Conservation (phyloP, 2,888 invertebrate genomes). For the Abrostola tripartita region DNA sequence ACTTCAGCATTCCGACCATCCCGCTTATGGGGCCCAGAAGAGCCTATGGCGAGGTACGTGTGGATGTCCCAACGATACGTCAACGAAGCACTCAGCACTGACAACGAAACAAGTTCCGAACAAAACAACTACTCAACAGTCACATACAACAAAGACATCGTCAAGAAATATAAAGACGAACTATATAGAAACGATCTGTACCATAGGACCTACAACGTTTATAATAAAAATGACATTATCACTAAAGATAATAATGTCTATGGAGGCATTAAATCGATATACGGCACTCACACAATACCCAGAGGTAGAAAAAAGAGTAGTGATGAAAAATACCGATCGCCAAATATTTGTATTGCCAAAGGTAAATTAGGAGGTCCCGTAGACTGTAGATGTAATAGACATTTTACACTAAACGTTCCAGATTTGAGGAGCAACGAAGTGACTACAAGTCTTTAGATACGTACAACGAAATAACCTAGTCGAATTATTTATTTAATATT, state of each 20-base stretch:
- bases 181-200: slow-evolving; percentile 68
- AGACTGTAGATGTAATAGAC: slow-evolving; percentile 82
- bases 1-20: slow-evolving; percentile 81
- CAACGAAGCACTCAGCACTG: slow-evolving; percentile 72
- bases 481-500: slow-evolving; percentile 67
- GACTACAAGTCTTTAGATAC: slow-evolving; percentile 76
- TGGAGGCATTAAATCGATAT: slow-evolving; percentile 64
- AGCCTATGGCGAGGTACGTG: slow-evolving; percentile 81
- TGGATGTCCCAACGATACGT: slow-evolving; percentile 84
- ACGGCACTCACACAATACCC: slow-evolving; percentile 69
- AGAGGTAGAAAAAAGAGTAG: slow-evolving; percentile 70
- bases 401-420: slow-evolving; percentile 82
- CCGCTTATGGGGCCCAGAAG: slow-evolving; percentile 84
- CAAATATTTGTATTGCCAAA: slow-evolving; percentile 82
- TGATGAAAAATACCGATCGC: slow-evolving; percentile 78
- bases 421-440: slow-evolving; percentile 77
- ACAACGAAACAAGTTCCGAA: slow-evolving; percentile 71
- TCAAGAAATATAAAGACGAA: slow-evolving; percentile 70
- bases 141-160: slow-evolving; percentile 69
- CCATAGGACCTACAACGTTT: slow-evolving; percentile 68
- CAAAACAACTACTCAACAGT: slow-evolving; percentile 73
- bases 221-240: slow-evolving; percentile 65
- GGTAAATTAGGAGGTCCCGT: slow-evolving; percentile 76
- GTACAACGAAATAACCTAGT: slow-evolving; percentile 57
- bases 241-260: slow-evolving; percentile 57